Conservation (phyloP, 92 coral and sea anemone species). For the Epizoanthus ramosus region DNA sequence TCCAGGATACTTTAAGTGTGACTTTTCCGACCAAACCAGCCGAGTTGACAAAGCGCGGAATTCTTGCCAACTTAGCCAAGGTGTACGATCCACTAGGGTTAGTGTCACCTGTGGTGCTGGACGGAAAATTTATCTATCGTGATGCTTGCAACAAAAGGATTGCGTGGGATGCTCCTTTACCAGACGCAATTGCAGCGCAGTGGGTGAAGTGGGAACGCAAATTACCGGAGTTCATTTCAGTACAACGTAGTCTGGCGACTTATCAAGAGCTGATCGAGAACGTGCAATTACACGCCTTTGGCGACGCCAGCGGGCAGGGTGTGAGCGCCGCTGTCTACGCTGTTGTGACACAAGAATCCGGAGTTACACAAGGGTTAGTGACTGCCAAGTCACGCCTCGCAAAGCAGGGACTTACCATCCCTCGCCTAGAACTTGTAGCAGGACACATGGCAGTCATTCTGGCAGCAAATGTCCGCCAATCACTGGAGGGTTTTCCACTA, state of each 20-base stretch:
- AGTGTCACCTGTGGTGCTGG: conserved; percentile 54
- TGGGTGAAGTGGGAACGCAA: conserved; percentile 54
- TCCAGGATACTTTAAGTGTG: conserved; percentile 47
- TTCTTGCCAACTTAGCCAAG: conserved; percentile 49
- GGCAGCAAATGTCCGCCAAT: conserved; percentile 50
- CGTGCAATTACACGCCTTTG: conserved; percentile 65
- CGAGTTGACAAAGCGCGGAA: conserved; percentile 45
- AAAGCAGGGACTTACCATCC: conserved; percentile 61
- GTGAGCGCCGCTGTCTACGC: conserved; percentile 69
- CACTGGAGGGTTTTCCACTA: conserved; percentile 52
- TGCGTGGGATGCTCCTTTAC: conserved; percentile 57
- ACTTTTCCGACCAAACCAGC: conserved; percentile 46
- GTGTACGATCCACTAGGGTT: conserved; percentile 67
- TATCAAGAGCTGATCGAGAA: conserved; percentile 58
- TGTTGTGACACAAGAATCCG: conserved; percentile 65
- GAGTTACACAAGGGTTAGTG: conserved; percentile 56
- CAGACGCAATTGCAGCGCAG: conserved; percentile 36
- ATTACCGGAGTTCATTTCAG: conserved; percentile 42
- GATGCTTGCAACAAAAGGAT: conserved; percentile 50
- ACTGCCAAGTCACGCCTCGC: conserved; percentile 69
- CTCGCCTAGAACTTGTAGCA: conserved; percentile 66
- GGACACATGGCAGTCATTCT: conserved; percentile 74
- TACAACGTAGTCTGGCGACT: conserved; percentile 49
- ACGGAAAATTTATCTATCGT: conserved; percentile 54
- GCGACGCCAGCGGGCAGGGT: conserved; percentile 63